phyloP scores from a whole-genome alignment of 2,888 invertebrate species.

The Yponomeuta malinellus region DNA sequence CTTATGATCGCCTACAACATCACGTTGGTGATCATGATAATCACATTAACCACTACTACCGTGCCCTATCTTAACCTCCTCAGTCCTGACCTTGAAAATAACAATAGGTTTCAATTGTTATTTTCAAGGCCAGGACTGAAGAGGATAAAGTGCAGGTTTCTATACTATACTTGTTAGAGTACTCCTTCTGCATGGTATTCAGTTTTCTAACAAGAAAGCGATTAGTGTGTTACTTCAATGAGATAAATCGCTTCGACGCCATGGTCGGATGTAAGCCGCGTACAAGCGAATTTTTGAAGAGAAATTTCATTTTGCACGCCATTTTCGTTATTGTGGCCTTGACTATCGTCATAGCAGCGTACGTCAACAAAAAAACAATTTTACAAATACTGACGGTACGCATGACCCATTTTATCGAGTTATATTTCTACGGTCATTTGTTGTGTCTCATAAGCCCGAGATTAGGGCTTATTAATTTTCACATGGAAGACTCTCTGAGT shows the following conservation, averaged over 20 bases:
- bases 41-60: no score
- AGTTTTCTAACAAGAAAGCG: constrained; percentile 33
- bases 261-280: constrained; percentile 39
- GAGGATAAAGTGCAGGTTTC: not conserved
- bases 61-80: no score
- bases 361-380: not conserved
- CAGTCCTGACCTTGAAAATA: no score
- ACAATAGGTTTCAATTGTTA: no score
- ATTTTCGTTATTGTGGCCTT: not conserved
- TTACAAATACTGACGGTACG: constrained; percentile 21
- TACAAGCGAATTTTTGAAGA: constrained; percentile 15
- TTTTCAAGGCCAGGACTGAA: no score
- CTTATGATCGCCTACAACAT: constrained; percentile 28
- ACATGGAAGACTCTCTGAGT: constrained; percentile 34
- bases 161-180: constrained; percentile 22
- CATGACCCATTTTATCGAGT: constrained; percentile 33
- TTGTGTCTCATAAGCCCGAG: constrained; percentile 40
- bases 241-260: constrained; percentile 40
- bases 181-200: constrained; percentile 28
- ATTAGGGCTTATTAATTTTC: constrained; percentile 41
- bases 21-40: constrained; percentile 13
- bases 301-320: not conserved
- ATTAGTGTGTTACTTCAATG: constrained; percentile 34
- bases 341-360: not conserved
- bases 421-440: constrained; percentile 45